A percentile compares a stretch with the other conserved stretches of the same genome.
These are phyloP conservation scores for Latrodectus geometricus DNA, from an alignment of 1,140 invertebrate species.

Conservation along the genomic window DNA sequence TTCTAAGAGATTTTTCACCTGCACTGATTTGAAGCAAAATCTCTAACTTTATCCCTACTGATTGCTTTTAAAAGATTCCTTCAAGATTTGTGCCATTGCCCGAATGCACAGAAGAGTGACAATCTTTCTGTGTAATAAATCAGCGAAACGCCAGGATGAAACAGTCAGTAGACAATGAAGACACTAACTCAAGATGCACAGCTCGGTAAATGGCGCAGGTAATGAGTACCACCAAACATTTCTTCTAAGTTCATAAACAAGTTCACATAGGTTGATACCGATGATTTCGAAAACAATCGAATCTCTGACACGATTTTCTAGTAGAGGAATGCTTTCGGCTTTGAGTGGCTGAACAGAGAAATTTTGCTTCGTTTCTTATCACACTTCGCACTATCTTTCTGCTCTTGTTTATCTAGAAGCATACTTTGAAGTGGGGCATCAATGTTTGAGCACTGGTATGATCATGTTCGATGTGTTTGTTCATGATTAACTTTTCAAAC, in stretches of 20 bases:
- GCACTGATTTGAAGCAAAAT: no score
- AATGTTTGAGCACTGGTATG: neutral
- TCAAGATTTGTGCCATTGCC: constrained; percentile 61
- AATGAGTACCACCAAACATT: constrained; percentile 69
- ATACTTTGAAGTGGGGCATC: neutral
- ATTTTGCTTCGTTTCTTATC: neutral
- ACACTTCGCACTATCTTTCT: neutral
- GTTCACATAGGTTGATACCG: neutral
- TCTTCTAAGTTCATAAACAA: constrained; percentile 66
- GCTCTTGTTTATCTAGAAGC: neutral
- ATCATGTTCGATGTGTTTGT: neutral
- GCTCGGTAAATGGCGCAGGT: constrained; percentile 69
- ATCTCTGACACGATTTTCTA: neutral
- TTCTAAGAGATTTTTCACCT: no score
- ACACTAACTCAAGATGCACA: constrained; percentile 69
- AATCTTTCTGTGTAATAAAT: constrained; percentile 67
- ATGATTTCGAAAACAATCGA: neutral
- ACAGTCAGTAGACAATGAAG: constrained; percentile 65
- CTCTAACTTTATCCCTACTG: neutral
- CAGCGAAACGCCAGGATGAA: constrained; percentile 68
- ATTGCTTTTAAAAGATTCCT: constrained; percentile 31
- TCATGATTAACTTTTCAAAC: neutral
- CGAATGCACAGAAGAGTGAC: constrained; percentile 27
- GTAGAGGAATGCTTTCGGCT: neutral
- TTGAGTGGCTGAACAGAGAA: neutral